phyloP scores from a whole-genome alignment of 2,888 invertebrate species.

The Periphyllus acericola region DNA sequence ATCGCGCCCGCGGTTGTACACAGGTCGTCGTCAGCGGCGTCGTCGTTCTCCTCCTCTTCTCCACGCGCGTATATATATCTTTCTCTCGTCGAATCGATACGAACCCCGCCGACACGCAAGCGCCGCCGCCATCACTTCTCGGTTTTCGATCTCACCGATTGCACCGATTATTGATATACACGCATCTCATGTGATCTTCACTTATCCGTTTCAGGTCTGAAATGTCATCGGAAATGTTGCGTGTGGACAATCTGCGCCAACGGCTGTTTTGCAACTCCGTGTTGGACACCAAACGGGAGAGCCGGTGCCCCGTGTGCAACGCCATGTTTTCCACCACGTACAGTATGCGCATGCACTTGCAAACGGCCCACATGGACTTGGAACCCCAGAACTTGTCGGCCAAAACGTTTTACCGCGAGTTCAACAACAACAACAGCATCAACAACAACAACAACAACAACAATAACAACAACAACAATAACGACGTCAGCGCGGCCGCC shows the following conservation, averaged over 20 bases:
- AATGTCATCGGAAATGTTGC: conserved; percentile 60
- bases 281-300: conserved; percentile 51
- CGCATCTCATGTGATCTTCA: too few relatives aligned
- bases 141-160: neutral
- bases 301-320: conserved; percentile 57
- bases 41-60: conserved; percentile 14
- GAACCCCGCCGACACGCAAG: neutral
- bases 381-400: conserved; percentile 46
- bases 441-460: conserved; percentile 47
- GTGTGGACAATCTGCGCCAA: conserved; percentile 55
- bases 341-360: conserved; percentile 57
- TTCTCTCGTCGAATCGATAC: conserved; percentile 37
- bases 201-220: conserved; percentile 30
- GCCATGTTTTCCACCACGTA: conserved; percentile 55
- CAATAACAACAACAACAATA: conserved; percentile 37
- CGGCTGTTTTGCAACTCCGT: conserved; percentile 53
- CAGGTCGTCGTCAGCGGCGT: neutral
- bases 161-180: too few relatives aligned
- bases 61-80: neutral
- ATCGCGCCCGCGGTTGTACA: neutral
- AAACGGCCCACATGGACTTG: conserved; percentile 51
- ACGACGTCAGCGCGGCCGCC: neutral
- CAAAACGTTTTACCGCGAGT: conserved; percentile 50
- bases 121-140: neutral
- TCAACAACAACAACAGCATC: conserved; percentile 46